Conservation (phyloP, 2,888 invertebrate genomes). For the Drosophila quasianomalipes region DNA sequence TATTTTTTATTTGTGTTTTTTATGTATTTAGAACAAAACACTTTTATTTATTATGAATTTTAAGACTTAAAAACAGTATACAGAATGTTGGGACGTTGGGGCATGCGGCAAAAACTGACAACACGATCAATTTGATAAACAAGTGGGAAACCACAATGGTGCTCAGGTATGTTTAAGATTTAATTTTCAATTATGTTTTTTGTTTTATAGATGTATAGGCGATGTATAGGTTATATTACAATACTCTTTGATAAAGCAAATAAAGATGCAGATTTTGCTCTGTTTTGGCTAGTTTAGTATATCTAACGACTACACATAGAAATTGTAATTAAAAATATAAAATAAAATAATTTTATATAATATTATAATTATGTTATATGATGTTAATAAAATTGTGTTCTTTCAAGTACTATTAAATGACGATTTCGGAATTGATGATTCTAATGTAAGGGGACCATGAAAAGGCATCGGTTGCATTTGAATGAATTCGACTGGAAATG, state of each 20-base stretch:
- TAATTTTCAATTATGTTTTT: neutral
- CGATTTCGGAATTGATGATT: slow-evolving; percentile 36
- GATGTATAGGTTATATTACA: neutral
- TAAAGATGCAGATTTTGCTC: neutral
- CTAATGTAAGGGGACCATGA: slow-evolving; percentile 68
- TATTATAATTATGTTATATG: neutral
- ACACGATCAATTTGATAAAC: neutral
- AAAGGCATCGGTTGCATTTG: slow-evolving; percentile 82
- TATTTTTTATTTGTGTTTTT: neutral
- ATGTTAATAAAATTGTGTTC: neutral
- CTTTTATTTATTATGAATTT: neutral
- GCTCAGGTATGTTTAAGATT: neutral
- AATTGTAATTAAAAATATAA: neutral
- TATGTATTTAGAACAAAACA: neutral
- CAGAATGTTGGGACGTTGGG: neutral
- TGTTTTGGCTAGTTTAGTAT: neutral
- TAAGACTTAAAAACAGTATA: neutral
- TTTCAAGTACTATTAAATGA: slow-evolving; percentile 23
- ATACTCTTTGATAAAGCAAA: neutral
- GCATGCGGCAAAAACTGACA: neutral
- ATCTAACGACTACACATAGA: neutral
- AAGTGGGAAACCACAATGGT: neutral
- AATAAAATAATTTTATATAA: neutral
- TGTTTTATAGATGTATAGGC: neutral
- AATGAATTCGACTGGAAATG: slow-evolving; percentile 80